These are phyloP conservation scores for Solen grandis DNA, from an alignment of 1,140 invertebrate species.

Conservation along the genomic window DNA sequence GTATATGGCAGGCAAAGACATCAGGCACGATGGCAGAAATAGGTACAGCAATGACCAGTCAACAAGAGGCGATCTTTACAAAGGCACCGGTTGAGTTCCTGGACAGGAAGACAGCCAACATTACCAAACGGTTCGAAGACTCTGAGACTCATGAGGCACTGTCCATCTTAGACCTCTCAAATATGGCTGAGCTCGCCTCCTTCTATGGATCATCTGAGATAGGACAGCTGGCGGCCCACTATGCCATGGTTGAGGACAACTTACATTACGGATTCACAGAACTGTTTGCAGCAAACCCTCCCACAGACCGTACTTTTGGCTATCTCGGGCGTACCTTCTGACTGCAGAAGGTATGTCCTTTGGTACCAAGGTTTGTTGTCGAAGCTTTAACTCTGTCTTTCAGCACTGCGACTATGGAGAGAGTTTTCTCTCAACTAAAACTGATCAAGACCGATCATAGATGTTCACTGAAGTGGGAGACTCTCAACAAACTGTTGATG, in stretches of 20 bases:
- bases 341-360: background rate
- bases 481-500: background rate
- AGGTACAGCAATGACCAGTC: background rate
- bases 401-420: conserved; percentile 6
- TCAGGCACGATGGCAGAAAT: background rate
- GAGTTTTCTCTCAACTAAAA: conserved; percentile 3
- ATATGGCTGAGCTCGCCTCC: background rate
- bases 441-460: conserved; percentile 2
- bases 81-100: background rate
- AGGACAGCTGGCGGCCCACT: background rate
- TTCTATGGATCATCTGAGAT: background rate
- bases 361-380: background rate
- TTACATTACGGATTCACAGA: no score
- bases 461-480: background rate
- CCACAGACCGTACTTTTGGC: no score
- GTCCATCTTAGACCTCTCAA: background rate
- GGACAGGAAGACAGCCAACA: background rate
- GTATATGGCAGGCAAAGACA: background rate
- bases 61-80: background rate
- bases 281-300: no score
- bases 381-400: background rate
- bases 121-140: no score
- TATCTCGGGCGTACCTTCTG: no score
- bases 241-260: no score
- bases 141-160: background rate